phyloP scores from a whole-genome alignment of 2,888 invertebrate genomes.

The Cremastinae sp. region DNA sequence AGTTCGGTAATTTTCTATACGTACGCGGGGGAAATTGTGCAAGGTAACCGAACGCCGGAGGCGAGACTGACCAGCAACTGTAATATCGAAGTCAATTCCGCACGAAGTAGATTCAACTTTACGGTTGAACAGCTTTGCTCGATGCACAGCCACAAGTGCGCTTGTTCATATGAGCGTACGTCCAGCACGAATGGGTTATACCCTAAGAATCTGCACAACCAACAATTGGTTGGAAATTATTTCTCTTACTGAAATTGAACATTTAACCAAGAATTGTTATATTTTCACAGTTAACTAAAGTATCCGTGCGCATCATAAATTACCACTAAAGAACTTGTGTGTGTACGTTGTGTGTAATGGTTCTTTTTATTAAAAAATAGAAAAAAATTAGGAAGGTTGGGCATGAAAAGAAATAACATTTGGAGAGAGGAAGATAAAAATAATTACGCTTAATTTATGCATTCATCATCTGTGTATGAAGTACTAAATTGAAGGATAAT shows the following conservation, averaged over 20 bases:
- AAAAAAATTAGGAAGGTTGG: slow-evolving; percentile 10
- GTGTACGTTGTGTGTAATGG: no score
- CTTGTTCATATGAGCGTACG: slow-evolving; percentile 14
- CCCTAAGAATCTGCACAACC: slow-evolving; percentile 29
- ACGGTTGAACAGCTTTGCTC: slow-evolving; percentile 54
- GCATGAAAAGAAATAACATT: background rate
- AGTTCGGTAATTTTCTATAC: slow-evolving; percentile 56
- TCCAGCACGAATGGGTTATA: slow-evolving; percentile 25
- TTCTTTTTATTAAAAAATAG: no score
- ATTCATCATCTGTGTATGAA: slow-evolving; percentile 34
- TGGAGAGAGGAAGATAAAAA: slow-evolving; percentile 8
- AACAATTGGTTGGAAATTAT: slow-evolving; percentile 57
- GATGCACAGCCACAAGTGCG: slow-evolving; percentile 17
- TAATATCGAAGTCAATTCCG: slow-evolving; percentile 60
- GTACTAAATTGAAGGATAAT: slow-evolving; percentile 59
- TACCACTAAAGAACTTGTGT: slow-evolving; percentile 9
- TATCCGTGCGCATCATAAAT: slow-evolving; percentile 45
- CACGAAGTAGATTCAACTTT: slow-evolving; percentile 60
- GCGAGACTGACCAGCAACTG: slow-evolving; percentile 55
- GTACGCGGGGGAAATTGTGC: slow-evolving; percentile 13
- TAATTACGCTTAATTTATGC: slow-evolving; percentile 10
- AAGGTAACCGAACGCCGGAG: slow-evolving; percentile 29
- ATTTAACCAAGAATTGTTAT: slow-evolving; percentile 51
- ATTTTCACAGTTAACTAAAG: slow-evolving; percentile 32
- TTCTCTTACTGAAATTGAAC: slow-evolving; percentile 56